Evolutionary conservation across 2,888 invertebrate genomes (phyloP), one percentile per base, ranked within the genome.

Genomic region (Proisotoma minuta): DNA sequence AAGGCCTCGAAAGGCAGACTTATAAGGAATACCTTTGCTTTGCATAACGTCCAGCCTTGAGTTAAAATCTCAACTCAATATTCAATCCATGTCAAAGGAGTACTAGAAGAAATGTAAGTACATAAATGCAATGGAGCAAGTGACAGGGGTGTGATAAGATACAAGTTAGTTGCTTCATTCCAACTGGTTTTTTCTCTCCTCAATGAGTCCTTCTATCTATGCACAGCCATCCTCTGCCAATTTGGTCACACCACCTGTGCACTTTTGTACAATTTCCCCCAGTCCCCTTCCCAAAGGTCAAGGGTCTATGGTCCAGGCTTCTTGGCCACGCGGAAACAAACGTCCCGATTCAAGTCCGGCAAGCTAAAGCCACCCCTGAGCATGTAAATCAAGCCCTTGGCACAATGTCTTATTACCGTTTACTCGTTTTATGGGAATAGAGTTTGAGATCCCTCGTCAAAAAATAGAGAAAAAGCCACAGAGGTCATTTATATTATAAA

Each of bases 221-320:
- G n/a, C n/a, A n/a, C n/a, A n/a, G n/a, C n/a, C n/a, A n/a, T n/a
- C n/a, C n/a, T n/a, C n/a, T n/a, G 39, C 56, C 20, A 66, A 70
- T 70, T 70, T 70, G 70, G 70, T 60, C 65, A 66, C 47, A 57
- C 59, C 70, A 70, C 57, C 68, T 70, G 70, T 59, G 57, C 50
- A 61, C 59, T 29, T 63, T 63, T 68, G 62, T 50, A 50, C 49
- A 54, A 54, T 57, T 66, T 70, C 59, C 29, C 29, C 15, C 49
- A 12, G 23, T 49, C 49, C 20, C 10, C 22, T 28, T 53, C 48
- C 49, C 53, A 59, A 63, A 53, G 34, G 20, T 24, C 22, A 54
- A 24, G 23, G 34, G 34, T 34, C 34, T 15, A 8, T 34, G 34
- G 10, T 47, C 47, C 47, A n/a, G 20, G 5, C n/a, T 8, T 5